A percentile compares a stretch with the other conserved stretches of the same genome.
Conservation (phyloP, 2,113 vertebrate genomes). For the Equus quagga region DNA sequence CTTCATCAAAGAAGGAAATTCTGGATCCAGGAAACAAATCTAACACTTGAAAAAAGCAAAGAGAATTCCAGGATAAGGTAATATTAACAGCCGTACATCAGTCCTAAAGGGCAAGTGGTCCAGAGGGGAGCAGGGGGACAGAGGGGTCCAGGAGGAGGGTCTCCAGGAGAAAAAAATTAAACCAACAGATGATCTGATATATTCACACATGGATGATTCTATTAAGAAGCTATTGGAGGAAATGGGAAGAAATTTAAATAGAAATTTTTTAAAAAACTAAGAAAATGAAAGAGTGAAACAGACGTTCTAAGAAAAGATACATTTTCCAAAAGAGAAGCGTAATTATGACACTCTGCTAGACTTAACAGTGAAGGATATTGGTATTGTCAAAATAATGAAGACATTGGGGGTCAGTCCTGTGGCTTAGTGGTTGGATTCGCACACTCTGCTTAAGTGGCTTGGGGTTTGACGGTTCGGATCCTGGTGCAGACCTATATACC, state of each 20-base stretch:
- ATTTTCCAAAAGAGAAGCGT: background rate
- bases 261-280: background rate
- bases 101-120: background rate
- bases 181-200: background rate
- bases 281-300: background rate
- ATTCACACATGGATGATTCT: background rate
- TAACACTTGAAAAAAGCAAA: background rate
- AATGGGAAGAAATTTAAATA: background rate
- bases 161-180: background rate
- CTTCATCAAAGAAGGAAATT: background rate
- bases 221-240: background rate
- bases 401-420: background rate
- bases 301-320: background rate
- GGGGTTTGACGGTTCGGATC: too few species aligned
- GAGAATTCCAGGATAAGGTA: background rate
- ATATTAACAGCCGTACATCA: background rate
- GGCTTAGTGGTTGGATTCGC: too few species aligned
- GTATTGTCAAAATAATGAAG: background rate
- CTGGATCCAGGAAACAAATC: background rate
- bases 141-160: background rate
- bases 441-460: too few species aligned
- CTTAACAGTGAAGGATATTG: background rate
- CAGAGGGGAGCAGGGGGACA: background rate
- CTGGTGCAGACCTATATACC: too few species aligned
- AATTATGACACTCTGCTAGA: background rate